phyloP scores from a whole-genome alignment of 2,888 invertebrate genomes.

The Panzeria rudis region DNA sequence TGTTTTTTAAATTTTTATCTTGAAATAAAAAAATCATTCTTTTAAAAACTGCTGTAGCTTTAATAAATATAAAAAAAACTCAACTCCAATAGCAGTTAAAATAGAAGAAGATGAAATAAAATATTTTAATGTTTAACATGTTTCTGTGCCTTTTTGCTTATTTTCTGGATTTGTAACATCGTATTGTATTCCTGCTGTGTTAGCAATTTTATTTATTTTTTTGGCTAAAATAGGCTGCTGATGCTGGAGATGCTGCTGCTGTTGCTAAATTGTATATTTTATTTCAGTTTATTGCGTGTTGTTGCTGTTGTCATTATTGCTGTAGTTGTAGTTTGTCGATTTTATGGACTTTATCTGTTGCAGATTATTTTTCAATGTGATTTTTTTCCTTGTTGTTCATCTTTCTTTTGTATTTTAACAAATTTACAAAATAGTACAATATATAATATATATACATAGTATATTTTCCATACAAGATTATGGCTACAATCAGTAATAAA shows the following conservation, averaged over 20 bases:
- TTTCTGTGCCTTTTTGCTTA: neutral
- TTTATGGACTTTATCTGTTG: constrained; percentile 59
- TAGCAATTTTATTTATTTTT: constrained; percentile 48
- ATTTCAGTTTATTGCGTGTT: constrained; percentile 57
- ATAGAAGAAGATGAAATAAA: constrained; percentile 19
- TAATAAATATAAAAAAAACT: neutral
- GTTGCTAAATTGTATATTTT: constrained; percentile 34
- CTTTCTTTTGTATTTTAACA: neutral
- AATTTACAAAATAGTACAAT: constrained; percentile 17
- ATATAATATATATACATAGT: too few species aligned
- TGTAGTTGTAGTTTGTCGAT: constrained; percentile 33
- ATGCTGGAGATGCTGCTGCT: constrained; percentile 11
- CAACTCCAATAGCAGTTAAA: constrained; percentile 19
- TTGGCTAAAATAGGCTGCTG: constrained; percentile 52
- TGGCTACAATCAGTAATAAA: constrained; percentile 40
- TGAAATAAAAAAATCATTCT: constrained; percentile 1
- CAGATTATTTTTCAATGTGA: constrained; percentile 38
- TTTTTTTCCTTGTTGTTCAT: neutral
- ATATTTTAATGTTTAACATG: constrained; percentile 42
- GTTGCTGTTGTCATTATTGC: constrained; percentile 31
- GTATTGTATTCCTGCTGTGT: constrained; percentile 62
- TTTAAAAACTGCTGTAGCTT: neutral
- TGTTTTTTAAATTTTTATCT: neutral
- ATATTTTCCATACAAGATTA: constrained; percentile 31
- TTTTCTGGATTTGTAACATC: constrained; percentile 10